phyloP scores from a whole-genome alignment of 2,888 invertebrate genomes.

The Agonum fuliginosum region DNA sequence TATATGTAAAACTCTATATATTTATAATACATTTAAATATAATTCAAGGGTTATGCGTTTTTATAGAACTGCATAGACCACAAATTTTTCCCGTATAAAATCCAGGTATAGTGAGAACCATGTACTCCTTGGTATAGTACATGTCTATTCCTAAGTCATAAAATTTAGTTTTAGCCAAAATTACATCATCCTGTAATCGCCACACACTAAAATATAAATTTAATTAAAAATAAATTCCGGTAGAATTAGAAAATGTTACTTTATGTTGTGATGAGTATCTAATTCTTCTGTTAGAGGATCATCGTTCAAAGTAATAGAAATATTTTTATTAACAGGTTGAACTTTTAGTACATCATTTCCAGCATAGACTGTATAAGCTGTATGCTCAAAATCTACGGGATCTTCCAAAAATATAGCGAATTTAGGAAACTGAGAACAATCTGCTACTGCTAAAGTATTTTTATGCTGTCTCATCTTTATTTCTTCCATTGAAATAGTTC shows the following conservation, averaged over 20 bases:
- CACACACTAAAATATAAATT: conserved; percentile 36
- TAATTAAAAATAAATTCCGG: not conserved
- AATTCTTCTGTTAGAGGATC: conserved; percentile 57
- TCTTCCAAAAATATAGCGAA: conserved; percentile 70
- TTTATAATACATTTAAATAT: not conserved
- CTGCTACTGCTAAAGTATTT: conserved; percentile 67
- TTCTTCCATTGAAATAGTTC: conserved; percentile 67
- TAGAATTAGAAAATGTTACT: not conserved
- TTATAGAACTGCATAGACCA: conserved; percentile 53
- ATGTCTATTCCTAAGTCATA: conserved; percentile 47
- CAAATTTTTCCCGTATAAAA: conserved; percentile 55
- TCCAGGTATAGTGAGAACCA: conserved; percentile 51
- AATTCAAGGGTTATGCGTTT: conserved; percentile 9
- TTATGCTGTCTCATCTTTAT: conserved; percentile 56
- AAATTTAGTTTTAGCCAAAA: conserved; percentile 48
- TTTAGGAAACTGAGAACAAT: conserved; percentile 69
- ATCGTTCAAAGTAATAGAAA: conserved; percentile 69
- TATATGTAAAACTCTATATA: too few relatives aligned
- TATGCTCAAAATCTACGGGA: conserved; percentile 61
- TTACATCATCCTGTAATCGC: conserved; percentile 43
- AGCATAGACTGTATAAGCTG: conserved; percentile 70
- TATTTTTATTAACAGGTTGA: conserved; percentile 64
- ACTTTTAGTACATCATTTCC: conserved; percentile 70
- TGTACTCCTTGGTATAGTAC: conserved; percentile 50
- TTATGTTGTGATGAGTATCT: conserved; percentile 3